A percentile compares a stretch with the other conserved stretches of the same genome.
phyloP scores from a whole-genome alignment of 1,140 invertebrate species.

The Bacillus rossius region DNA sequence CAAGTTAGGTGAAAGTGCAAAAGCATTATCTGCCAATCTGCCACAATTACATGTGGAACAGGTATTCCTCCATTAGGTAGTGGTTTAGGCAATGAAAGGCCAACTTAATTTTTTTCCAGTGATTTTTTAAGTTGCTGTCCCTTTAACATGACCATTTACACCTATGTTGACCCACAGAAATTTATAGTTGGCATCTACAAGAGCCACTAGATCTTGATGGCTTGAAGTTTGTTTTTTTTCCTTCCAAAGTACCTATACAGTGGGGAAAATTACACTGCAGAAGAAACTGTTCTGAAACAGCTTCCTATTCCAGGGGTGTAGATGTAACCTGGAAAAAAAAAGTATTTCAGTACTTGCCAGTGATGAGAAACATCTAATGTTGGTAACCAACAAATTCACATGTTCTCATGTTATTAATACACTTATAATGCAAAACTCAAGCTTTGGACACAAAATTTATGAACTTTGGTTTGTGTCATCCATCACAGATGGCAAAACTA shows the following conservation, averaged over 20 bases:
- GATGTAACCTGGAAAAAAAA: constrained; percentile 1
- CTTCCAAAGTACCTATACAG: constrained; percentile 38
- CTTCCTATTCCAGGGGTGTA: constrained; percentile 5
- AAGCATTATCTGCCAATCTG: constrained; percentile 29
- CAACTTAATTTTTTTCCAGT: not conserved
- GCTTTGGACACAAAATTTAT: too few species aligned
- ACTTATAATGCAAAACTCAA: too few species aligned
- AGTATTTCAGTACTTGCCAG: too few species aligned
- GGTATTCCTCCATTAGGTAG: not conserved
- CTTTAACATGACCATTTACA: not conserved
- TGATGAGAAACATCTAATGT: too few species aligned
- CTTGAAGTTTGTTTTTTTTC: constrained; percentile 37
- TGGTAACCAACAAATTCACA: too few species aligned
- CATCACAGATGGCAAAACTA: too few species aligned
- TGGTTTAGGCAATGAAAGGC: not conserved
- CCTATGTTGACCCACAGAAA: constrained; percentile 39
- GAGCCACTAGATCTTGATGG: constrained; percentile 28
- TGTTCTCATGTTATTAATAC: too few species aligned
- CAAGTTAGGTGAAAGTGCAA: constrained; percentile 17
- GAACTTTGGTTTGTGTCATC: too few species aligned
- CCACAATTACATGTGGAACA: constrained; percentile 27
- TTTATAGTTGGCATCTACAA: constrained; percentile 38
- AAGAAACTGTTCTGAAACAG: constrained; percentile 22
- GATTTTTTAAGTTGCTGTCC: not conserved
- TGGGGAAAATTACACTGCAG: constrained; percentile 35